These are phyloP conservation scores for Lacerta bilineata DNA, from an alignment of 2,797 vertebrate species.

Conservation along the genomic window DNA sequence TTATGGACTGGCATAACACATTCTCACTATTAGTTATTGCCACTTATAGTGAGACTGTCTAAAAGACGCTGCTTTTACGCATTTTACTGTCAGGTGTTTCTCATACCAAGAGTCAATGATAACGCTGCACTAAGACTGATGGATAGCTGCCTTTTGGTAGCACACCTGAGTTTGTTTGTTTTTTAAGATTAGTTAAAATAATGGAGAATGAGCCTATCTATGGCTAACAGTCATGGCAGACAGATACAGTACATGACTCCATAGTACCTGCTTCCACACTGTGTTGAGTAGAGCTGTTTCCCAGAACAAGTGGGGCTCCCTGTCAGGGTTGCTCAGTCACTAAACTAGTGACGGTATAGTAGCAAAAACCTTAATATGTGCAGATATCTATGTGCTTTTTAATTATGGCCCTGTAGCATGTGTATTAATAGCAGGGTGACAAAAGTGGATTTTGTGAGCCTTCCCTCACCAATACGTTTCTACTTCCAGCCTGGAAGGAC, in stretches of 20 bases:
- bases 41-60: not conserved
- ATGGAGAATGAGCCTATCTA: not conserved
- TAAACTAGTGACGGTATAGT: too few species aligned
- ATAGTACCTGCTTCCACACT: too few species aligned
- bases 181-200: not conserved
- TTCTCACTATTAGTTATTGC: conserved; percentile 6
- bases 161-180: not conserved
- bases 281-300: too few species aligned
- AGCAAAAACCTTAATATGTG: too few species aligned
- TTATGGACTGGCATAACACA: not conserved
- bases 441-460: too few species aligned
- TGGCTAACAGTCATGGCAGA: not conserved
- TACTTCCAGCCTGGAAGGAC: too few species aligned
- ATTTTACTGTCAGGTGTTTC: not conserved
- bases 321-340: too few species aligned
- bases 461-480: too few species aligned
- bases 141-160: not conserved
- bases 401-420: too few species aligned
- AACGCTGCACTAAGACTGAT: not conserved
- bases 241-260: not conserved
- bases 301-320: too few species aligned
- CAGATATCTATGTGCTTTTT: too few species aligned
- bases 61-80: not conserved
- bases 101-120: not conserved
- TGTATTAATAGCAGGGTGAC: too few species aligned